phyloP scores from a whole-genome alignment of 2,113 vertebrate species.

The Malurus alboscapulatus region DNA sequence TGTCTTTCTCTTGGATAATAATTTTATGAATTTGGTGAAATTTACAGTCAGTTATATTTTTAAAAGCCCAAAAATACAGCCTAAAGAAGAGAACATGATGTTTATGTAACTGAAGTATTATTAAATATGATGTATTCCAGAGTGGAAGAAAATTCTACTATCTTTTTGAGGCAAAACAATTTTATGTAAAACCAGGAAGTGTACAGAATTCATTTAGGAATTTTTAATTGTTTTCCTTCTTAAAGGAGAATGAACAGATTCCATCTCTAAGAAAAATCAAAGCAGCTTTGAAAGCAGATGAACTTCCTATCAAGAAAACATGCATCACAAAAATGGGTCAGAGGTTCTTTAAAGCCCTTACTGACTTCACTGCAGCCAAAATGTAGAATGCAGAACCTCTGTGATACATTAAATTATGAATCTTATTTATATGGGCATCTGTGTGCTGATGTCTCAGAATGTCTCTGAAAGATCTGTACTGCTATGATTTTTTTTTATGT shows the following conservation, averaged over 20 bases:
- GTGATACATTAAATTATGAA: constrained; percentile 77
- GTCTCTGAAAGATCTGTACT: constrained; percentile 81
- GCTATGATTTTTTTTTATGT: constrained; percentile 75
- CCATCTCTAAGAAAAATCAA: constrained; percentile 58
- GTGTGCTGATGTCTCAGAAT: constrained; percentile 87
- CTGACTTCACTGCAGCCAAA: constrained; percentile 72
- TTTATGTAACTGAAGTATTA: constrained; percentile 35
- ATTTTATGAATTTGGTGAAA: constrained; percentile 30
- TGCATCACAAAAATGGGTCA: constrained; percentile 28
- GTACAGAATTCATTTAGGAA: constrained; percentile 35
- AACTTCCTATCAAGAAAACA: constrained; percentile 40
- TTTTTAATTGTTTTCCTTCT: constrained; percentile 43
- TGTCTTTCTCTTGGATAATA: constrained; percentile 51
- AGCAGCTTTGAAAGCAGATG: constrained; percentile 37
- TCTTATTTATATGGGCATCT: constrained; percentile 85
- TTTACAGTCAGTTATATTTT: constrained; percentile 58
- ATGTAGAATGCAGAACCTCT: constrained; percentile 76
- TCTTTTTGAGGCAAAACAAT: constrained; percentile 40
- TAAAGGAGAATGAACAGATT: constrained; percentile 44
- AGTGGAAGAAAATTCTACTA: constrained; percentile 34
- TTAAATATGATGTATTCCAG: constrained; percentile 53
- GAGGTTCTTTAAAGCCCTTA: constrained; percentile 61
- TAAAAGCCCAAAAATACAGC: constrained; percentile 42
- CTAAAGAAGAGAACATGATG: constrained; percentile 33
- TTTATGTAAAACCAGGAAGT: constrained; percentile 26